These are phyloP conservation scores for Glomeris maerens DNA, from an alignment of 1,140 invertebrate genomes.

Conservation along the genomic window DNA sequence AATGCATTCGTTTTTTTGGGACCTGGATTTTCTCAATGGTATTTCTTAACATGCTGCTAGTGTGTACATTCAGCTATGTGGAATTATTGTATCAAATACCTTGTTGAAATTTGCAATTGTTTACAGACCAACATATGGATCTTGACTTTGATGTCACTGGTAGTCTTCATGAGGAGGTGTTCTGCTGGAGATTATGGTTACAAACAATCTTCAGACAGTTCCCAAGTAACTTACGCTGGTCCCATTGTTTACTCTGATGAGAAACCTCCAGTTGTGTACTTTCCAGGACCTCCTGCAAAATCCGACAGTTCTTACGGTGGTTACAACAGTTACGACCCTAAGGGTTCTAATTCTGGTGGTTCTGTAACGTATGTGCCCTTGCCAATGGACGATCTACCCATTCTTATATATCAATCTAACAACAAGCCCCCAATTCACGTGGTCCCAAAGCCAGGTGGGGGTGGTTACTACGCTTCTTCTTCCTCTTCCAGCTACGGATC, in stretches of 20 bases:
- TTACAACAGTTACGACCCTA: conserved; percentile 3
- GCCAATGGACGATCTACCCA: conserved; percentile 32
- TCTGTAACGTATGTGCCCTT: conserved; percentile 32
- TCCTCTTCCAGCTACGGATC: neutral
- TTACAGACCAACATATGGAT: too few relatives aligned
- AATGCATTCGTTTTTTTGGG: too few relatives aligned
- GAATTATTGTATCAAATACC: too few relatives aligned
- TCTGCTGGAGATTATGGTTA: neutral
- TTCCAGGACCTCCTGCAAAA: conserved; percentile 26
- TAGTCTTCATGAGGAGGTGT: too few relatives aligned
- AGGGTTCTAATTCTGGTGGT: conserved; percentile 12
- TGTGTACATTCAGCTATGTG: too few relatives aligned
- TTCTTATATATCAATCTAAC: conserved; percentile 31
- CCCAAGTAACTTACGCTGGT: conserved; percentile 29
- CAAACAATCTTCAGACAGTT: too few relatives aligned
- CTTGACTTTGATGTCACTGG: too few relatives aligned
- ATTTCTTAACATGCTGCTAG: too few relatives aligned
- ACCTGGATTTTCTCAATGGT: too few relatives aligned
- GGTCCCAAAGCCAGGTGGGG: conserved; percentile 15
- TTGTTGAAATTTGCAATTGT: too few relatives aligned
- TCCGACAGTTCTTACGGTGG: conserved; percentile 12
- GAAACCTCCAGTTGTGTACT: conserved; percentile 32
- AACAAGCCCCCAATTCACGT: conserved; percentile 29
- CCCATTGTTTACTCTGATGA: conserved; percentile 34
- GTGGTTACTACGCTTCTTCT: neutral